Conservation (phyloP, 2,888 invertebrate species). For the Meliscaeva auricollis region DNA sequence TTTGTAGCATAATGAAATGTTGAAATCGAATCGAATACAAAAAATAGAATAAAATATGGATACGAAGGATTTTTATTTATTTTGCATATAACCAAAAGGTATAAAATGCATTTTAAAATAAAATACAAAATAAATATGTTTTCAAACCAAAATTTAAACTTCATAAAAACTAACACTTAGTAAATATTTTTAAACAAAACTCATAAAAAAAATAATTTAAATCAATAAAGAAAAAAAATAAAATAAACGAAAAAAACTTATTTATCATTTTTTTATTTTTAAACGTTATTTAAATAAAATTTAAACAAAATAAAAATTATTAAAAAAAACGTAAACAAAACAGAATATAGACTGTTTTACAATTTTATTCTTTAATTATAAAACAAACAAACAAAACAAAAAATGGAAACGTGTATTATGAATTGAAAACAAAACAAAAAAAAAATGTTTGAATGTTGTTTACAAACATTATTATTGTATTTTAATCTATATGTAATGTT, state of each 20-base stretch:
- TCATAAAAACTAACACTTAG: conserved; percentile 27
- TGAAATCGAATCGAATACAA: conserved; percentile 27
- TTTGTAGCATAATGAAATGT: conserved; percentile 11
- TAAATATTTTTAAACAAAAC: conserved; percentile 39
- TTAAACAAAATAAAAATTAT: conserved; percentile 30
- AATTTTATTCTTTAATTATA: conserved; percentile 72
- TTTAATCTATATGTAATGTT: conserved; percentile 76
- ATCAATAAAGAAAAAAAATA: conserved; percentile 2
- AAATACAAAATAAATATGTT: background rate
- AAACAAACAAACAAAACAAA: conserved; percentile 41
- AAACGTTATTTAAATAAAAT: conserved; percentile 32
- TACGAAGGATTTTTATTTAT: conserved; percentile 3
- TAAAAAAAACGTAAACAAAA: conserved; percentile 55
- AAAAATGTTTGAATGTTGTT: conserved; percentile 75
- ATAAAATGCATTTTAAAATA: conserved; percentile 25
- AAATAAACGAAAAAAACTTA: conserved; percentile 33
- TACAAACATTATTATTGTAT: conserved; percentile 76
- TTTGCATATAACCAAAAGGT: background rate
- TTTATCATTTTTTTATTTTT: conserved; percentile 57
- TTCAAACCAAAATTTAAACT: conserved; percentile 33
- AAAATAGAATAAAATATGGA: background rate
- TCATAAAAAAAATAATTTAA: conserved; percentile 27
- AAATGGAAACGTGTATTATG: conserved; percentile 72
- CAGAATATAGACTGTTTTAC: conserved; percentile 76
- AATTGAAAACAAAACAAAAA: conserved; percentile 46